Conservation (phyloP, 2,797 vertebrate species). For the Loris lydekkerianus region DNA sequence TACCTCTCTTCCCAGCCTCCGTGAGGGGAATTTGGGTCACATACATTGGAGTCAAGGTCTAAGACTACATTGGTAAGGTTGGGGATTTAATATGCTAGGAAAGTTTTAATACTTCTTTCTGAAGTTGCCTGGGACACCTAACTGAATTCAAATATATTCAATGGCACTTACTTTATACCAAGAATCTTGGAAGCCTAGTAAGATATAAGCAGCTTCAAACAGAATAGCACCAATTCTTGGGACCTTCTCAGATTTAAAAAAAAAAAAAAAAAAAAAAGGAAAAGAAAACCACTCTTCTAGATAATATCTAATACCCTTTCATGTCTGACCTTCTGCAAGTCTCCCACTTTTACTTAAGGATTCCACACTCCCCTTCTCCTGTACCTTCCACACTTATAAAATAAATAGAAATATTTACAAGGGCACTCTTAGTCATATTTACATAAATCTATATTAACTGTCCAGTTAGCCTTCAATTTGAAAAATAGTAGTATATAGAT, state of each 20-base stretch:
- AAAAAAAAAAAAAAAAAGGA: not conserved
- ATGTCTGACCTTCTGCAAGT: not conserved
- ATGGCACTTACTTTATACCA: not conserved
- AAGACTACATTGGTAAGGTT: not conserved
- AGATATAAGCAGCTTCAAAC: conserved; percentile 30
- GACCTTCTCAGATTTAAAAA: not conserved
- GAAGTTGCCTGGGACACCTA: not conserved
- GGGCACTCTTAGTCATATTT: not conserved
- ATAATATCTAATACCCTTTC: not conserved
- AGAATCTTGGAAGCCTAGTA: not conserved
- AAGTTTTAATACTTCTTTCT: not conserved
- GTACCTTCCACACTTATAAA: not conserved
- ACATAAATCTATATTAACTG: not conserved
- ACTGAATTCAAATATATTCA: conserved; percentile 29
- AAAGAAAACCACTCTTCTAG: not conserved
- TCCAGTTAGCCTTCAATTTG: conserved; percentile 11
- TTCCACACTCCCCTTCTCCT: not conserved
- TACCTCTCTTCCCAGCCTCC: conserved; percentile 18
- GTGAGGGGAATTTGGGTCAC: not conserved
- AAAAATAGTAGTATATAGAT: not conserved
- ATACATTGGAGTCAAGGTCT: not conserved
- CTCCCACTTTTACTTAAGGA: not conserved
- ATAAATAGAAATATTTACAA: not conserved
- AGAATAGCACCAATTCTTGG: not conserved
- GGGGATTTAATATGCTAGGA: not conserved